Conservation (phyloP, 2,113 vertebrate genomes). For the Podilymbus podiceps region DNA sequence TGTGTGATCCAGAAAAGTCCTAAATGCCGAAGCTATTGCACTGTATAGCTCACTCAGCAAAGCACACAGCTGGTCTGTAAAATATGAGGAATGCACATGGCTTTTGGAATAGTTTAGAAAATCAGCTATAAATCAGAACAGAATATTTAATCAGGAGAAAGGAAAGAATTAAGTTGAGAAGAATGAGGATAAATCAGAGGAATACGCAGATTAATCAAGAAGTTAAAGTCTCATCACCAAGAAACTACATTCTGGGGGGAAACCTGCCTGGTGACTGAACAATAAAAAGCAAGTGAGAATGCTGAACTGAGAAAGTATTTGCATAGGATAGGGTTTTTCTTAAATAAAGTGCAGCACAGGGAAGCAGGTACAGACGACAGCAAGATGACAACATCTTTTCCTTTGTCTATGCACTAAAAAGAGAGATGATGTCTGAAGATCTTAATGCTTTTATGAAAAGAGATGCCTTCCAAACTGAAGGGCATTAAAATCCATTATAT, state of each 20-base stretch:
- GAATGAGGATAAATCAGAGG: conserved; percentile 5
- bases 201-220: background rate
- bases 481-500: background rate
- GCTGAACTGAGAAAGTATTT: background rate
- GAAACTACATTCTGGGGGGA: background rate
- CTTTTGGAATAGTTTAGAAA: conserved; percentile 19
- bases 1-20: conserved; percentile 10
- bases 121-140: background rate
- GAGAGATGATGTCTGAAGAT: background rate
- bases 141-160: conserved; percentile 19
- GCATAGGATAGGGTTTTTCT: background rate
- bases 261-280: background rate
- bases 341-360: background rate
- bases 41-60: conserved; percentile 29
- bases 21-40: background rate
- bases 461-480: background rate
- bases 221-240: background rate
- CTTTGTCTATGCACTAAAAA: background rate
- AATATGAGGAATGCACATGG: background rate
- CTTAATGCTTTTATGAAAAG: background rate
- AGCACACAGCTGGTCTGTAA: conserved; percentile 14
- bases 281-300: background rate
- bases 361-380: background rate
- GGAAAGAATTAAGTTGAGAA: background rate
- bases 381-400: background rate